Percentiles rank a stretch among this genome's conserved stretches.
phyloP scores from a whole-genome alignment of 2,113 vertebrate species.

The Orientallactaga bullata region DNA sequence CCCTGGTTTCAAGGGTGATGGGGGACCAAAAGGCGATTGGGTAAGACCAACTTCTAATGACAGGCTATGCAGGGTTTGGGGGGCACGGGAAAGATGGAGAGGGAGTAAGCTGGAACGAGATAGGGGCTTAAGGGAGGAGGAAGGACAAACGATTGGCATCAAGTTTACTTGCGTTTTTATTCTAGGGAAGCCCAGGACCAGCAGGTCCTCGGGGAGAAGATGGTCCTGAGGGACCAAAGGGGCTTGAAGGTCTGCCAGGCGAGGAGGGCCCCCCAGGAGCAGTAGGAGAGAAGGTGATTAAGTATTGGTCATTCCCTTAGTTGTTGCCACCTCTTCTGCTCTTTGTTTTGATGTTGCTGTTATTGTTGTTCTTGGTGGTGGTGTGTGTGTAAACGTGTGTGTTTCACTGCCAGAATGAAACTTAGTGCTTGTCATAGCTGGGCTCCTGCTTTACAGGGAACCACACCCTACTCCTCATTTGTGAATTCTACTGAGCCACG shows the following conservation, averaged over 20 bases:
- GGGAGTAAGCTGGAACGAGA: background rate
- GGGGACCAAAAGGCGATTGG: slow-evolving; percentile 92
- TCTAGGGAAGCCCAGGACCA: slow-evolving; percentile 90
- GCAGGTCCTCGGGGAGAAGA: slow-evolving; percentile 91
- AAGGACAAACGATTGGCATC: background rate
- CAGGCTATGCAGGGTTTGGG: background rate
- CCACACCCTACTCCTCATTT: background rate
- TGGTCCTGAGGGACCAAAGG: slow-evolving; percentile 93
- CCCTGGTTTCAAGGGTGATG: slow-evolving; percentile 94
- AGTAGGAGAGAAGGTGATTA: slow-evolving; percentile 93
- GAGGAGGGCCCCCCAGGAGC: slow-evolving; percentile 88
- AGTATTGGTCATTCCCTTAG: background rate
- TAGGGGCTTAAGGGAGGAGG: background rate
- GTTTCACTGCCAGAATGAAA: no score
- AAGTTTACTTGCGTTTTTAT: background rate
- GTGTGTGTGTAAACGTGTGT: no score
- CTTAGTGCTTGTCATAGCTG: background rate
- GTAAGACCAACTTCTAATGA: slow-evolving; percentile 84
- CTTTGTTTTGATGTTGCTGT: background rate
- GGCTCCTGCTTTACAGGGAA: background rate
- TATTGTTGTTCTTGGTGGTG: background rate
- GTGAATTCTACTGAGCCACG: background rate
- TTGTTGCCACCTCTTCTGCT: background rate
- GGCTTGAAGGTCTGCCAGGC: slow-evolving; percentile 89
- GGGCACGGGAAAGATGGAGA: background rate